A percentile compares a stretch with the other conserved stretches of the same genome.
These are phyloP conservation scores for Apotomis capreana DNA, from an alignment of 2,888 invertebrate species.

Conservation along the genomic window DNA sequence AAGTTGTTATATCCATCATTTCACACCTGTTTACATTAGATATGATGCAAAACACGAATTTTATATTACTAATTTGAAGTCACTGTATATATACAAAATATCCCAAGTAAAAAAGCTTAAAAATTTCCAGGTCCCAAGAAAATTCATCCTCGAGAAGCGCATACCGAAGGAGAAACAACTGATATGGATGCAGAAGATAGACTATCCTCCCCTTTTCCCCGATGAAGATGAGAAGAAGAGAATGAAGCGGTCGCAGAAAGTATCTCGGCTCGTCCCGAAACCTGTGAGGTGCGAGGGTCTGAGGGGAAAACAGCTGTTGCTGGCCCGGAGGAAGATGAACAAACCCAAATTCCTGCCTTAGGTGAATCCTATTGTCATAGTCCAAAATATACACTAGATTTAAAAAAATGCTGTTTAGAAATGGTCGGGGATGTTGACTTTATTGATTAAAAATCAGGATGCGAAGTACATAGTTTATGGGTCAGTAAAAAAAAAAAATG, in stretches of 20 bases:
- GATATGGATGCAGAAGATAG: constrained; percentile 65
- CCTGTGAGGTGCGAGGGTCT: constrained; percentile 54
- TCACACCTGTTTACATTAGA: no score
- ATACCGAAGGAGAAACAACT: constrained; percentile 55
- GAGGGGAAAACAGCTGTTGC: constrained; percentile 55
- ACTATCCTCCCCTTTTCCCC: constrained; percentile 12
- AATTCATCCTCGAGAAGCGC: constrained; percentile 55
- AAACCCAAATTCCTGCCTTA: constrained; percentile 60
- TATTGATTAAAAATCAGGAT: no score
- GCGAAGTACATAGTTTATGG: no score
- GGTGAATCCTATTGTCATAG: no score
- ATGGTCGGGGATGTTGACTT: no score
- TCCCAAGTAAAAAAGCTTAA: background rate
- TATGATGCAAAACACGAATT: no score
- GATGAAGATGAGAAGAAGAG: constrained; percentile 32
- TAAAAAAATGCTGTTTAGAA: no score
- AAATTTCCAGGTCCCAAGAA: constrained; percentile 57
- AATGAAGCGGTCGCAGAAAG: constrained; percentile 42
- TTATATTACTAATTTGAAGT: no score
- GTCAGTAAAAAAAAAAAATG: no score
- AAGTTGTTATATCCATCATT: no score
- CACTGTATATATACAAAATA: no score
- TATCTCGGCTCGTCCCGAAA: constrained; percentile 52
- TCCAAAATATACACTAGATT: no score
- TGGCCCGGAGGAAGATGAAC: constrained; percentile 62